Evolutionary conservation across 2,888 invertebrate genomes (phyloP), one percentile per base, ranked within the genome.

Genomic region (Drosophila flavopinicola): DNA sequence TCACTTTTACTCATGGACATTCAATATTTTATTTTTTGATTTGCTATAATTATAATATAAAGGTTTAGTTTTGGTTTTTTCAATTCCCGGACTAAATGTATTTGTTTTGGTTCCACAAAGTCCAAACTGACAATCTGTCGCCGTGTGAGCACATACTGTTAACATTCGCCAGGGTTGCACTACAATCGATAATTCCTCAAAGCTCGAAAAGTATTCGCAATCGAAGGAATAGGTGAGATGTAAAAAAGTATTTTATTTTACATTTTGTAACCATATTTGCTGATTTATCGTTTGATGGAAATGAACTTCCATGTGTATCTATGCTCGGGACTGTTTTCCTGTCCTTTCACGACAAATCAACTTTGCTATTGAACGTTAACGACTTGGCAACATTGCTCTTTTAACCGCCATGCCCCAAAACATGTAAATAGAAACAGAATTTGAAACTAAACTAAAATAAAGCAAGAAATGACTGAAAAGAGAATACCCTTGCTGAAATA

Each of bases 81-180:
- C n/a, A n/a, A n/a, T n/a, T n/a, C n/a, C n/a, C n/a, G 23, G 20
- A 6, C 11, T n/a, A n/a, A 49, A 37, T 37, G 45, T 51, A 27
- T 42, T 10, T 38, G 56, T 27, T 24, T 48, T 24, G 23, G 32
- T 11, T 11, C 33, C 45, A 45, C 37, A 30, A 41, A n/a, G 15
- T 17, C 25, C 30, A 27, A 27, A 15, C 48, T 56, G 64, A 56
- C 65, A 60, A 39, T 13, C 33, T 29, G 6, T 7, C 6, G 7
- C 13, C 57, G 66, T 65, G 65, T 35, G 66, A 33, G 38, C 17
- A 29, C 65, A 39, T 24, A n/a, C 10, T 37, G 30, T 27, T 15
- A 7, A 32, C 17, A n/a, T 15, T 45, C 25, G 1, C 7, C 29
- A 47, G 53, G 5, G 15, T 17, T 42, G 41, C 29, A 51, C 39